These are phyloP conservation scores for Rynchops niger DNA, from an alignment of 2,113 vertebrate genomes.

Conservation along the genomic window DNA sequence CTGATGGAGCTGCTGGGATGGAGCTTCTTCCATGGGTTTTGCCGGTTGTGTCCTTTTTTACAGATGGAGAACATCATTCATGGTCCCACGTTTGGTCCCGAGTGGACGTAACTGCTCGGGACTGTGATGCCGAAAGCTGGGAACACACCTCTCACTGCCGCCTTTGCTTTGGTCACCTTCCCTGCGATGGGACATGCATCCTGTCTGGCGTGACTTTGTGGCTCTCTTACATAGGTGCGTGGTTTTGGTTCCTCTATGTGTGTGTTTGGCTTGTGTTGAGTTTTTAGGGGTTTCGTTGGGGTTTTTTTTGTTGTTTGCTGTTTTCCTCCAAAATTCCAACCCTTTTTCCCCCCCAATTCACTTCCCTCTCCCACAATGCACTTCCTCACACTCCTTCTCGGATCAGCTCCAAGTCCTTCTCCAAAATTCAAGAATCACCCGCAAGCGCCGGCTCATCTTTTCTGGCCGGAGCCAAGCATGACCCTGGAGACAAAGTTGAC, in stretches of 20 bases:
- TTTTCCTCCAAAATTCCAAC: conserved; percentile 58
- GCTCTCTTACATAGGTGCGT: conserved; percentile 61
- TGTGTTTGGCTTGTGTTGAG: conserved; percentile 50
- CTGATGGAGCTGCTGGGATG: neutral
- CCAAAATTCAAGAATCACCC: conserved; percentile 76
- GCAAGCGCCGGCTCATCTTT: conserved; percentile 81
- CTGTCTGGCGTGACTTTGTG: conserved; percentile 11
- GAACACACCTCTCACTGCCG: conserved; percentile 37
- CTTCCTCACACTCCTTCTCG: conserved; percentile 85
- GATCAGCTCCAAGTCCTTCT: conserved; percentile 85
- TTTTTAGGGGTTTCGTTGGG: conserved; percentile 30
- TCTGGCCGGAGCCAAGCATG: conserved; percentile 87
- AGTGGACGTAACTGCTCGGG: neutral
- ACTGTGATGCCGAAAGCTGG: conserved; percentile 69
- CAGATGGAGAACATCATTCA: conserved; percentile 22
- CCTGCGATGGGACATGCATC: conserved; percentile 59
- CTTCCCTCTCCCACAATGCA: conserved; percentile 82
- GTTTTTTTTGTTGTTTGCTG: conserved; percentile 35
- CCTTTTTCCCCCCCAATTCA: conserved; percentile 56
- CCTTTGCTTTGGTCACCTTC: conserved; percentile 74
- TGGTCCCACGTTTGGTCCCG: neutral
- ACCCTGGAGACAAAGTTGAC: conserved; percentile 97
- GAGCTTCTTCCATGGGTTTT: conserved; percentile 17
- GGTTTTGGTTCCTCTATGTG: conserved; percentile 49
- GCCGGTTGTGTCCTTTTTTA: neutral